Base-by-base conservation (phyloP, 2,888 invertebrate species). In the Chironomus riparius region DNA sequence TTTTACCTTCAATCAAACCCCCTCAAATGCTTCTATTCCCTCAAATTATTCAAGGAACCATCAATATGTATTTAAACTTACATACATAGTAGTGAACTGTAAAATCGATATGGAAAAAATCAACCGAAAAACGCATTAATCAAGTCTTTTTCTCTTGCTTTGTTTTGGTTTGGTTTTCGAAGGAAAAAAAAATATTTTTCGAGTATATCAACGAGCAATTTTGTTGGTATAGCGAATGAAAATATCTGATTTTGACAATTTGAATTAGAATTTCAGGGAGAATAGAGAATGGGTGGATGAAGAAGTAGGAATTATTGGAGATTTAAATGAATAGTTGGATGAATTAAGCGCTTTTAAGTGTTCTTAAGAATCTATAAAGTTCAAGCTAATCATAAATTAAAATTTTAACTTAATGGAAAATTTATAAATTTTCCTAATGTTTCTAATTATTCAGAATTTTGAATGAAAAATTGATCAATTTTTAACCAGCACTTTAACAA, bases 211-310 rank as follows among this genome's bases (percentile, higher is more conserved):
- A 38, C 10, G 38, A 38, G 10, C n/a, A 38, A 38, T 38, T 38
- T 38, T 38, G 38, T 7, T 38, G 10, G 7, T 10, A 0, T 18
- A 56, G 18, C 38, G 50, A 72, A 62, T 72, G 62, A 62, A 62
- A 48, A 56, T 56, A 68, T 74, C 74, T 74, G 74, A 74, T 62
- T 68, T 68, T 74, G 74, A 74, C 74, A 74, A 74, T 74, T 62
- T 62, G 74, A 68, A 72, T 70, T 72, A 47, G 21, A 28, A 15
- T 68, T 12, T 13, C 12, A 12, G n/a, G 13, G 56, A 28, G 4
- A 28, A 28, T 28, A 28, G 28, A 28, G 28, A 28, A 28, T 28
- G 18, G 7, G 15, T 15, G 56, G n/a, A 15, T n/a, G 56, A 56
- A 10, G 56, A 56, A 56, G 18, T 15, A 15, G n/a, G 15, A 56